Evolutionary conservation across 1,140 invertebrate species (phyloP).

Genomic region (Lepidurus couesii): DNA sequence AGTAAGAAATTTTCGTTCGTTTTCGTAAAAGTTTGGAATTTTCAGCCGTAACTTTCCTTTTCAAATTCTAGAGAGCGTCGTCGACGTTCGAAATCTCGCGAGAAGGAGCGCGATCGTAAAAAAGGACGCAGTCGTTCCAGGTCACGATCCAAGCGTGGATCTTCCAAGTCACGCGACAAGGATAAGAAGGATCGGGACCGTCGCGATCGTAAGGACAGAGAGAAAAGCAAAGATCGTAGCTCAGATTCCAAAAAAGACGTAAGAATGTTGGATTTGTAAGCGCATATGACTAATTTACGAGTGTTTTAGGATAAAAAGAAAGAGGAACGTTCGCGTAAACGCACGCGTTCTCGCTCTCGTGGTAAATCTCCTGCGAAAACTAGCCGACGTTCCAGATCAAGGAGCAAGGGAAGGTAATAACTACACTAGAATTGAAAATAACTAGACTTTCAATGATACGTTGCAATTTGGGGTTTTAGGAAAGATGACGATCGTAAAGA

Average conservation of each 20-base stretch:
- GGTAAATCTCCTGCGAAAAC: conserved; percentile 52
- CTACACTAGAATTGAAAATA: not conserved
- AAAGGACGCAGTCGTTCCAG: conserved; percentile 26
- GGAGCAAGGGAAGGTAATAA: conserved; percentile 39
- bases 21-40: not conserved
- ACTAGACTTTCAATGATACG: not conserved
- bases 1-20: conserved; percentile 35
- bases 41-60: not conserved
- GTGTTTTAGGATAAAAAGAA: not conserved
- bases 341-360: conserved; percentile 39
- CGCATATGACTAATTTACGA: not conserved
- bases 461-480: not conserved
- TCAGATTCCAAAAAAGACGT: not conserved
- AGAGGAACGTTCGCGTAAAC: conserved; percentile 41
- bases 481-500: conserved; percentile 34
- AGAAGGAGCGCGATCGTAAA: not conserved
- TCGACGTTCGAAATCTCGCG: not conserved
- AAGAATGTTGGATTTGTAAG: not conserved
- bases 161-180: conserved; percentile 35
- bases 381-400: conserved; percentile 50
- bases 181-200: not conserved
- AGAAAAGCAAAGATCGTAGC: conserved; percentile 26
- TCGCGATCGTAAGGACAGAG: conserved; percentile 9
- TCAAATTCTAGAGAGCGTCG: conserved; percentile 7
- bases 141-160: conserved; percentile 31